Evolutionary conservation across 2,888 invertebrate genomes (phyloP), one percentile per base, ranked within the genome.

Genomic region (Papilio demoleus): DNA sequence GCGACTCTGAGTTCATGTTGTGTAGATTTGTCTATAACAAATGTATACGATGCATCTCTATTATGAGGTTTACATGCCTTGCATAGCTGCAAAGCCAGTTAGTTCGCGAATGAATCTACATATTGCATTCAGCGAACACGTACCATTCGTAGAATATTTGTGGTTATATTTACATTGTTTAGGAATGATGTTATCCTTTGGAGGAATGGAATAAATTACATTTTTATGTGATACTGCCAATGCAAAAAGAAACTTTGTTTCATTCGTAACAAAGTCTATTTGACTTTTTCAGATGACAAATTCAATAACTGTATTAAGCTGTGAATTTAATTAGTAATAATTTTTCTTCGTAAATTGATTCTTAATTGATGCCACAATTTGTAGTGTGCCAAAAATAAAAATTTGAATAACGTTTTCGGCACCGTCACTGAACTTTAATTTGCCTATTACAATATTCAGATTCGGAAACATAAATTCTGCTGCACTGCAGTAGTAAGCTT

Each of bases 121-220:
- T 88, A 88, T 88, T 87, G 85, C 86, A 88, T 88, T 85, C 81
- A 78, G 76, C 66, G 47, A 74, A 75, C 77, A 71, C 75, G 71
- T 59, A 50, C 47, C 58, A 64, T 68, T 40, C 40, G 60, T 53
- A 42, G 50, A 47, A 65, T 68, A 42, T 59, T 68, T 67, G 56
- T 27, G 36, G 63, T 19, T 68, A 11, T 27, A 31, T 53, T 53
- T 31, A 27, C 27, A 31, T 31, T 31, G 27, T 56, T 56, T 27
- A 27, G 2, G 53, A 31, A 56, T 56, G 27, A n/a, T 24, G 6
- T 50, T 4, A 24, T 50, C 31, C n/a, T 53, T 31, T 1, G 8
- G 1, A 9, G 11, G 3, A 14, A 31, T 31, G 31, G n/a, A 53
- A 53, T 50, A 4, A 50, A 22, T 50, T 27, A 6, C 9, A 53